Evolutionary conservation across 2,888 invertebrate species (phyloP), one percentile per base, ranked within the genome.

Genomic region (Hypena proboscidalis): DNA sequence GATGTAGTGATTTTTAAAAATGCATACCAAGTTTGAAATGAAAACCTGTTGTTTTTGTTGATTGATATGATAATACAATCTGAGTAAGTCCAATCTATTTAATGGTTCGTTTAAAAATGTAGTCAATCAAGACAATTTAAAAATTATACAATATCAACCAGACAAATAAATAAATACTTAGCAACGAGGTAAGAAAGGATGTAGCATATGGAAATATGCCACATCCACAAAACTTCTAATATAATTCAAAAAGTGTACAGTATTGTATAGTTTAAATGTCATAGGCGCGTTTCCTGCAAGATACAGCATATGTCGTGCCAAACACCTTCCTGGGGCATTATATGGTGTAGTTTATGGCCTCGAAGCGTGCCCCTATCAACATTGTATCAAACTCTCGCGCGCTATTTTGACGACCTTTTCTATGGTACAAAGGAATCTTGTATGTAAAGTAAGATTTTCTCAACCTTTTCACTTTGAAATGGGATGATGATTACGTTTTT

Each of bases 281-380:
- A 21, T 14, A 30, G 2, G 33, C 13, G 22, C 39, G 17, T 45
- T 42, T 30, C 10, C 13, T 37, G 22, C 29, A 30, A 52, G 22
- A 35, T 36, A 45, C 17, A 25, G 27, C 39, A 34, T 48, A 43
- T 19, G 22, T 35, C 6, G 35, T 50, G 58, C 43, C 29, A 39
- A 54, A 66, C 62, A 58, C 53, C 42, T 46, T 55, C 26, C 40
- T 35, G 47, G 43, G 41, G 49, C 55, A 58, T 69, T 64, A 64
- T 61, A 17, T 59, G 56, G 48, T 41, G 43, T 56, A 67, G 49
- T 69, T 71, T 73, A 69, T 61, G 60, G 51, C 52, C 49, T 67
- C 35, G 26, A 37, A 52, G 53, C 57, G 51, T 42, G 49, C 39
- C 47, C 47, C 44, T 70, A 67, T 74, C 62, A 66, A 51, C 51